Evolutionary conservation across 1,140 invertebrate species (phyloP).

Genomic region (Drosophila setifemur): DNA sequence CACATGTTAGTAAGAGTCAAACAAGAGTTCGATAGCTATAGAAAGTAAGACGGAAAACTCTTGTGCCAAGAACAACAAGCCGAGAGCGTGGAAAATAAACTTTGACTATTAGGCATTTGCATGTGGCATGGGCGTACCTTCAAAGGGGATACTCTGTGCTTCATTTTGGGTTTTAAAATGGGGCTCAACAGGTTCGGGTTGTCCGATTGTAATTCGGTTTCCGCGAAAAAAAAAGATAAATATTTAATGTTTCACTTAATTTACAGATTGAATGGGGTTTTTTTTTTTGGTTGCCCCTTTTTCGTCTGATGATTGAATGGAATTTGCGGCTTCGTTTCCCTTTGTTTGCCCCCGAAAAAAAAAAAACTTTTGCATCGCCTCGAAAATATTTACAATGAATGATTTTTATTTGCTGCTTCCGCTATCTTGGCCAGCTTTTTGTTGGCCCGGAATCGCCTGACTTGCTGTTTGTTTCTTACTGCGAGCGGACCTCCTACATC

Average conservation of each 20-base stretch:
- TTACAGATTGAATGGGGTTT: constrained; percentile 13
- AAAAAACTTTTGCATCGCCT: constrained; percentile 6
- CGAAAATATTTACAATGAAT: constrained; percentile 71
- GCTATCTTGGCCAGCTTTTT: constrained; percentile 61
- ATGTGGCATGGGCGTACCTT: constrained; percentile 32
- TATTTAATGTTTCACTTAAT: constrained; percentile 55
- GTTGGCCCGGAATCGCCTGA: constrained; percentile 18
- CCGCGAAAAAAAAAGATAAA: constrained; percentile 15
- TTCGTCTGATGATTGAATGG: constrained; percentile 41
- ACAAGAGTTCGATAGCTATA: constrained; percentile 61
- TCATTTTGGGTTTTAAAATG: no score
- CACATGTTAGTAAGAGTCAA: constrained; percentile 66
- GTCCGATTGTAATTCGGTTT: not conserved
- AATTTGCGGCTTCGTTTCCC: constrained; percentile 39
- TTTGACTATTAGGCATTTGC: constrained; percentile 50
- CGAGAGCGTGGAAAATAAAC: constrained; percentile 33
- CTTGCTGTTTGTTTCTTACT: constrained; percentile 56
- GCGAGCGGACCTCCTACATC: constrained; percentile 36
- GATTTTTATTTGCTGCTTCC: constrained; percentile 72
- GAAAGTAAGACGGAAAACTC: constrained; percentile 53
- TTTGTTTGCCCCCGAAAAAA: constrained; percentile 22
- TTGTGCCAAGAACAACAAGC: constrained; percentile 37
- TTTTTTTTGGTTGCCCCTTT: constrained; percentile 5
- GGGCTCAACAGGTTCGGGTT: constrained; percentile 14
- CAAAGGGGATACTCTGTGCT: not conserved